Evolutionary conservation across 2,113 vertebrate genomes (phyloP).

Genomic region (Thryonomys swinderianus): DNA sequence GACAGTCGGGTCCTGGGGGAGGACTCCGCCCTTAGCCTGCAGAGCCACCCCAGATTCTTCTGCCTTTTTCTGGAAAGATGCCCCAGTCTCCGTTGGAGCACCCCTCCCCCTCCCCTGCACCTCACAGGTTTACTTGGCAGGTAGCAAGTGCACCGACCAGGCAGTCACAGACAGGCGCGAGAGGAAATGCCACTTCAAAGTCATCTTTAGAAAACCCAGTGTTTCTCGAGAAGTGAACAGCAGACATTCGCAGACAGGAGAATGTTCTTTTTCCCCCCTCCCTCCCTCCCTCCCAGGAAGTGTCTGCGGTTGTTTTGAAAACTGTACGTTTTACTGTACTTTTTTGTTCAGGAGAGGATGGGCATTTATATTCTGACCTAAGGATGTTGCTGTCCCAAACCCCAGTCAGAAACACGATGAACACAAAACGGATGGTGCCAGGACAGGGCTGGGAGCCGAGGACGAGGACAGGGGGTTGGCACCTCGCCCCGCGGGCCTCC

Average conservation of each 20-base stretch:
- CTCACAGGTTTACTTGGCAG: not conserved
- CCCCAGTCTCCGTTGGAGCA: not conserved
- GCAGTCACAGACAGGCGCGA: not conserved
- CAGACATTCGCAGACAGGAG: conserved; percentile 59
- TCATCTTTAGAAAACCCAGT: conserved; percentile 58
- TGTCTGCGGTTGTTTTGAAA: conserved; percentile 61
- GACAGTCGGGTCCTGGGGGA: no score
- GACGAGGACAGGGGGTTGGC: conserved; percentile 71
- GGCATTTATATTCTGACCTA: conserved; percentile 80
- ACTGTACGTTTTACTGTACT: conserved; percentile 85
- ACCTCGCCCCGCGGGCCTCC: conserved; percentile 60
- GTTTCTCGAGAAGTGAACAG: conserved; percentile 70
- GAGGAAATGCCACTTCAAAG: conserved; percentile 16
- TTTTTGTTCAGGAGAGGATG: conserved; percentile 80
- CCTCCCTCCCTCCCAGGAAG: conserved; percentile 69
- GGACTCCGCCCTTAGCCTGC: not conserved
- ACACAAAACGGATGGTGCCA: conserved; percentile 85
- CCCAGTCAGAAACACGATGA: conserved; percentile 83
- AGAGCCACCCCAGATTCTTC: not conserved
- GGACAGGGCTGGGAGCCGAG: conserved; percentile 79
- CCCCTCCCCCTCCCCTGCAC: no score
- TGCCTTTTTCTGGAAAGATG: not conserved
- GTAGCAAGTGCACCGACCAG: conserved; percentile 14
- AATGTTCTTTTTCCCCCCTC: conserved; percentile 13
- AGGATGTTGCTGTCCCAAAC: conserved; percentile 82